phyloP scores from a whole-genome alignment of 1,140 invertebrate species.

The Diorhabda carinulata region DNA sequence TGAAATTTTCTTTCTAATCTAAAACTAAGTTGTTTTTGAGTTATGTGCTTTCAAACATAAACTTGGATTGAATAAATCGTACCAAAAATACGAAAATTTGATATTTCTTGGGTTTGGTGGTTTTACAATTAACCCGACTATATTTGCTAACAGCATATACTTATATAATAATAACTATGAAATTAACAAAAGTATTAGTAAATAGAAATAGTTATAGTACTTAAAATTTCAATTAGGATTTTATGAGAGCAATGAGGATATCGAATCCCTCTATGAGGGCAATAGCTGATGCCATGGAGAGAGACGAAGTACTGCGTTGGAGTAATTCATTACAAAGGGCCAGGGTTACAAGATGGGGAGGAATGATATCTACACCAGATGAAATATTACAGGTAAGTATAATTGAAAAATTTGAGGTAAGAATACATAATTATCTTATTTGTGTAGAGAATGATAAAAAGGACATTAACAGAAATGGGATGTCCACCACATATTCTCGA shows the following conservation, averaged over 20 bases:
- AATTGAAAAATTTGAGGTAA: too few species aligned
- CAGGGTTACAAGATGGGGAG: constrained; percentile 90
- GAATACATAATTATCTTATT: background rate
- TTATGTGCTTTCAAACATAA: background rate
- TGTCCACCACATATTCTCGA: constrained; percentile 90
- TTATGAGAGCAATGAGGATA: constrained; percentile 84
- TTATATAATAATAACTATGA: too few species aligned
- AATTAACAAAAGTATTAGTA: too few species aligned
- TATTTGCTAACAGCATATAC: too few species aligned
- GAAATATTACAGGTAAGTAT: constrained; percentile 76
- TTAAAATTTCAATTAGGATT: constrained; percentile 59
- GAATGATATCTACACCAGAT: constrained; percentile 96
- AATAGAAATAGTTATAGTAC: background rate
- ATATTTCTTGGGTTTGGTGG: background rate
- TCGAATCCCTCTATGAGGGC: constrained; percentile 86
- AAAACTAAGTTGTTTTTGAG: too few species aligned
- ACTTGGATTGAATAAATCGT: background rate
- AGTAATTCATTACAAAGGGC: constrained; percentile 78
- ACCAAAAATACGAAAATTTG: background rate
- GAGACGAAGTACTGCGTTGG: constrained; percentile 91
- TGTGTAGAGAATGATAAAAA: constrained; percentile 83
- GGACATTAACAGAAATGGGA: constrained; percentile 85
- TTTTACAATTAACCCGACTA: background rate
- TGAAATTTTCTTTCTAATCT: too few species aligned
- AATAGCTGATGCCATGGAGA: constrained; percentile 87